Conservation (phyloP, 2,113 vertebrate genomes). For the Pituophis catenifer region DNA sequence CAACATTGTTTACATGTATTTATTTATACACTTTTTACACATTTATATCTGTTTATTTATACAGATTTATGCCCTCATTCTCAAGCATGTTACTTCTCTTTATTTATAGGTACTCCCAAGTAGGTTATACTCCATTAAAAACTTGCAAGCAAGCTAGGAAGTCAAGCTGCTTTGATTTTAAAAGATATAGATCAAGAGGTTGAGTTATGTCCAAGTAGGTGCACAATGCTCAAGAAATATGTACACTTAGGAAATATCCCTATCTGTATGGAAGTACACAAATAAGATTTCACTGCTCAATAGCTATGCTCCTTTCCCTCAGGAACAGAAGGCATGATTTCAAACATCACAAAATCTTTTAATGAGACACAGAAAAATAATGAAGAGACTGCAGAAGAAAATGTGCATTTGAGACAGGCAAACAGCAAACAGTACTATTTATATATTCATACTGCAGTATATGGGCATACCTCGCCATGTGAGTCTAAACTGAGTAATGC, state of each 20-base stretch:
- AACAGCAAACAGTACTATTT: neutral
- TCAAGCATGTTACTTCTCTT: accelerated
- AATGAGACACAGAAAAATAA: conserved; percentile 43
- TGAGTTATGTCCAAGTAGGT: conserved; percentile 29
- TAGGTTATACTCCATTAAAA: neutral
- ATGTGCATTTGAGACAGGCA: neutral
- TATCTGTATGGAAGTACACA: conserved; percentile 34
- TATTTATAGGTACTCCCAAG: neutral
- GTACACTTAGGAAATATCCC: conserved; percentile 31
- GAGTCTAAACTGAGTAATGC: neutral
- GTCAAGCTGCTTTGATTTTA: neutral
- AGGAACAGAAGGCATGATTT: conserved; percentile 32
- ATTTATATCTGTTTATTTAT: neutral
- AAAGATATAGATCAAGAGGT: conserved; percentile 5
- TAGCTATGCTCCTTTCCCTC: conserved; percentile 37
- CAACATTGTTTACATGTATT: neutral
- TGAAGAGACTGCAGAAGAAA: conserved; percentile 36
- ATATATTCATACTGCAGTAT: neutral
- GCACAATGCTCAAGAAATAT: conserved; percentile 9
- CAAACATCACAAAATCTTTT: conserved; percentile 59
- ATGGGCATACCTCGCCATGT: neutral
- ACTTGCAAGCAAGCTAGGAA: neutral
- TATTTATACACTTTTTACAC: neutral
- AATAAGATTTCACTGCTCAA: conserved; percentile 39
- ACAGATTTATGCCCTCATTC: conserved; percentile 15